Conservation (phyloP, 35 echinoderm and acorn worm genomes). For the Ophioderma brevispina region DNA sequence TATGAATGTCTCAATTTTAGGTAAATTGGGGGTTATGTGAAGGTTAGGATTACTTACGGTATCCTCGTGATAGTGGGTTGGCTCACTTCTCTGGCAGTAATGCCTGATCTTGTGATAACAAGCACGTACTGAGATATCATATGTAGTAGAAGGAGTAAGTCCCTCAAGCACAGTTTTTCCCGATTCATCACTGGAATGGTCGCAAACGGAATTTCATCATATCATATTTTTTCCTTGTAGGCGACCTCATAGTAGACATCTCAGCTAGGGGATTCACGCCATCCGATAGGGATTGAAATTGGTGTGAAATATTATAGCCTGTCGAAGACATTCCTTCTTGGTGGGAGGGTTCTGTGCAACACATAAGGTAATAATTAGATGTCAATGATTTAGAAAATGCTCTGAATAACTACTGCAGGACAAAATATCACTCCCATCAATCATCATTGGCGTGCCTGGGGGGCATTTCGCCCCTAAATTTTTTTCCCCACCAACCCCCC, state of each 20-base stretch:
- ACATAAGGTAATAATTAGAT: background rate
- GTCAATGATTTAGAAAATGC: too few relatives aligned
- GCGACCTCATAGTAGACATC: slow-evolving; percentile 25
- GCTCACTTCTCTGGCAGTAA: too few relatives aligned
- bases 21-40: too few relatives aligned
- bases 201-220: background rate
- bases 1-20: too few relatives aligned
- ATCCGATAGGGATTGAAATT: background rate
- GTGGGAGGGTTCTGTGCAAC: background rate
- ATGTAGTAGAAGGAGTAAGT: background rate
- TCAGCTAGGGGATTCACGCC: background rate
- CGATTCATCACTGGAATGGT: too few relatives aligned
- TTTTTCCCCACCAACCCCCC: too few relatives aligned
- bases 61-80: too few relatives aligned
- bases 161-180: background rate
- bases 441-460: too few relatives aligned
- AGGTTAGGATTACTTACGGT: too few relatives aligned
- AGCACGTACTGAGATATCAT: slow-evolving; percentile 4
- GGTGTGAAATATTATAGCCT: background rate
- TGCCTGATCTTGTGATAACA: slow-evolving; percentile 3
- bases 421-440: too few relatives aligned
- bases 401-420: too few relatives aligned
- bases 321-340: background rate
- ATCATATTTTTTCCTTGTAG: background rate
- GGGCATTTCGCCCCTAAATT: too few relatives aligned